These are phyloP conservation scores for Margarornis squamiger DNA, from an alignment of 2,797 vertebrate genomes.

Conservation along the genomic window DNA sequence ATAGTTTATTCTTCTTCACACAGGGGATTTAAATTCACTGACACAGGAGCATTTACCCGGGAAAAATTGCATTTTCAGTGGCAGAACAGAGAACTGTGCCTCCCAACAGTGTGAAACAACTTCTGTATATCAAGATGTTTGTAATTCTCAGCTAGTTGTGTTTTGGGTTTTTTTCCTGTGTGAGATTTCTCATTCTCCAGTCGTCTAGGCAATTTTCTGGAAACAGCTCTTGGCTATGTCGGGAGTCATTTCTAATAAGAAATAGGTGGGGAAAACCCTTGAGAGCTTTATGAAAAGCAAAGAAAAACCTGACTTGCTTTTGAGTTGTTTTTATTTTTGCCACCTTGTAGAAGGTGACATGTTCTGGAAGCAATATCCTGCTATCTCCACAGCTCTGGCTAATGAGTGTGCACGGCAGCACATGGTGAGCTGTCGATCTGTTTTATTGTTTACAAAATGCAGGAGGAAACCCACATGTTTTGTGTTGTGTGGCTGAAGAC, in stretches of 20 bases:
- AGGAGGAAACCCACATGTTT: background rate
- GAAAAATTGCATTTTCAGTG: background rate
- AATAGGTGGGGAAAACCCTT: background rate
- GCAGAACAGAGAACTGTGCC: background rate
- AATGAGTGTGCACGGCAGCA: background rate
- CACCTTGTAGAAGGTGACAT: background rate
- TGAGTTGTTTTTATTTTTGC: background rate
- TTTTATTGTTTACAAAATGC: background rate
- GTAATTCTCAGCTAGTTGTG: background rate
- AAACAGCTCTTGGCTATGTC: background rate
- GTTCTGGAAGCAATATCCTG: background rate
- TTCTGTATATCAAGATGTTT: background rate
- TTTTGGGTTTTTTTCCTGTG: accelerated
- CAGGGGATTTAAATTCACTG: background rate
- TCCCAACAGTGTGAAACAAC: background rate
- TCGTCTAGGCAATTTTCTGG: slow-evolving; percentile 11
- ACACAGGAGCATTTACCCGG: background rate
- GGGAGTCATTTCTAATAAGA: background rate
- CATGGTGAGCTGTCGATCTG: background rate
- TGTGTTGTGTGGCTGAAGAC: background rate
- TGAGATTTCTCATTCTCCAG: slow-evolving; percentile 14
- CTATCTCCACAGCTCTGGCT: background rate
- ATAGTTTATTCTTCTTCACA: background rate
- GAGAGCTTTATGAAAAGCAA: background rate
- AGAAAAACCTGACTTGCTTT: background rate